phyloP scores from a whole-genome alignment of 2,113 vertebrate genomes.

The Ctenomys sociabilis region DNA sequence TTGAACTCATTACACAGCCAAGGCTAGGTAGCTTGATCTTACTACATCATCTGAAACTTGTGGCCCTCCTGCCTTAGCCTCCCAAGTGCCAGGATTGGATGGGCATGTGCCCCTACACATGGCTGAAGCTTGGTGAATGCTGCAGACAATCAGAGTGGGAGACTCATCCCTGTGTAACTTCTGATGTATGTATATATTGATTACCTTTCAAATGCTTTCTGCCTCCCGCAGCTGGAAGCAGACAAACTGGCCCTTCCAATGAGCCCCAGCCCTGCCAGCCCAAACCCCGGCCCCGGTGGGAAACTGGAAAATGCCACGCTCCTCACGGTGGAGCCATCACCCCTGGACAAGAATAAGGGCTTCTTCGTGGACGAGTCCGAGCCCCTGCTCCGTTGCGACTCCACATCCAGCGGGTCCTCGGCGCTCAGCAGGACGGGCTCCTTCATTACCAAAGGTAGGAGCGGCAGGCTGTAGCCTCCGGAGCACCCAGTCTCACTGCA shows the following conservation, averaged over 20 bases:
- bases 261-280: conserved; percentile 88
- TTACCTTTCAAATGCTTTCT: not conserved
- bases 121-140: not conserved
- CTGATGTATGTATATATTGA: not conserved
- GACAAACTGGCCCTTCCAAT: conserved; percentile 91
- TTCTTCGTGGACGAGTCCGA: conserved; percentile 97
- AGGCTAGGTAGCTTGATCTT: not conserved
- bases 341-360: conserved; percentile 92
- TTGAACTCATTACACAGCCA: not conserved
- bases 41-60: not conserved
- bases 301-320: conserved; percentile 87
- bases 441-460: conserved; percentile 99
- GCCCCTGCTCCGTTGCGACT: conserved; percentile 97
- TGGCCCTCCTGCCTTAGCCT: not conserved
- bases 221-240: conserved; percentile 89
- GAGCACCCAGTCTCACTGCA: not conserved
- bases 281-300: conserved; percentile 78
- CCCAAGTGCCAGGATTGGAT: not conserved
- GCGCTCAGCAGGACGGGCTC: conserved; percentile 96
- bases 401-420: conserved; percentile 97
- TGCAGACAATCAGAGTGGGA: not conserved
- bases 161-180: not conserved
- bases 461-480: not conserved
- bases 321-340: conserved; percentile 90
- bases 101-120: not conserved